phyloP scores from a whole-genome alignment of 2,113 vertebrate genomes.

The Papio anubis region DNA sequence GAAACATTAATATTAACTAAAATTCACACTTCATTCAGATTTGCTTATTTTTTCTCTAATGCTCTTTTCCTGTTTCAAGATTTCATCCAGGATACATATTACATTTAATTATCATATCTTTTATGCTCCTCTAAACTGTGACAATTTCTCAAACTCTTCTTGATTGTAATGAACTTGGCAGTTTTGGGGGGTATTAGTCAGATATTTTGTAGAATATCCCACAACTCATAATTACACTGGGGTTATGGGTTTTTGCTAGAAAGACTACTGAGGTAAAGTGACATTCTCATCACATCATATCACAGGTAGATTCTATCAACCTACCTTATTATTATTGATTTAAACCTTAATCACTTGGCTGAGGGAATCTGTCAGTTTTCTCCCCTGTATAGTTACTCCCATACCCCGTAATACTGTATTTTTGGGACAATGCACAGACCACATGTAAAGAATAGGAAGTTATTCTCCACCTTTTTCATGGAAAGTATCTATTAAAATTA shows the following conservation, averaged over 20 bases:
- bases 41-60: neutral
- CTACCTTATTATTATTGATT: neutral
- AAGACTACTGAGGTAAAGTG: neutral
- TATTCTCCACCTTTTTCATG: neutral
- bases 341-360: neutral
- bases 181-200: neutral
- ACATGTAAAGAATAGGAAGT: neutral
- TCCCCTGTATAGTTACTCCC: too few relatives aligned
- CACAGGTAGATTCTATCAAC: neutral
- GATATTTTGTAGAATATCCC: neutral
- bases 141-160: neutral
- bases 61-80: neutral
- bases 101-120: neutral
- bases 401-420: fast-evolving
- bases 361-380: neutral
- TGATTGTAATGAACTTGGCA: neutral
- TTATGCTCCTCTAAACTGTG: neutral
- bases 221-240: neutral
- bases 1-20: neutral
- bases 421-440: neutral
- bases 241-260: neutral
- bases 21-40: neutral
- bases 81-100: neutral
- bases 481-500: neutral
- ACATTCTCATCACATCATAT: neutral